Base-by-base conservation (phyloP, 2,797 vertebrate species). In the Decapterus maruadsi region DNA sequence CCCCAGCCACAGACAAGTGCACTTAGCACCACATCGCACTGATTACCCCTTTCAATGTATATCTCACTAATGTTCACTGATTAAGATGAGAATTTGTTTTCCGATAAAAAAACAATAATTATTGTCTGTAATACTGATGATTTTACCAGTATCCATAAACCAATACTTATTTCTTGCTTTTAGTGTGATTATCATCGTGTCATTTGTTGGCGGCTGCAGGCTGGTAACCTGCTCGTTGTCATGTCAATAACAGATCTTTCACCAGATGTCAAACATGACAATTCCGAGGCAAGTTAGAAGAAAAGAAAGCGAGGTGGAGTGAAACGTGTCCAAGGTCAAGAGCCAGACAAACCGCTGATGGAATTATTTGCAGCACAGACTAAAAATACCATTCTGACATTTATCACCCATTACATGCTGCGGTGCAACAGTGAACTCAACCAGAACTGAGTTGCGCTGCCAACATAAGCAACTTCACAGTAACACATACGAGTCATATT, bases 291-390 rank as follows among this genome's bases (percentile, higher is more conserved):
- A 59, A 51, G 13, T 51, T 19, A 66, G 66, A 77, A 55, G 36
- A 71, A 50, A 38, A 50, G 7, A n/a, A 29, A 50, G 3, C 19
- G 42, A n/a, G 20, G 19, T 42, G 40, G 11, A 73, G 31, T 65
- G 60, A 82, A 77, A 46, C n/a, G 59, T 68, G 19, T 50, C 57
- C 60, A 69, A 46, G 56, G 57, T 54, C 22, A 82, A 46, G 40
- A 38, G 46, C 57, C 68, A 64, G 79, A 74, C 55, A 56, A 51
- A 56, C n/a, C 17, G 34, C 51, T 75, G 60, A 20, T 42, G n/a
- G 42, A 65, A 64, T 58, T 75, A 5, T 69, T 77, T 72, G 68
- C 13, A 69, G 29, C 31, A 7, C 34, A 57, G 58, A 74, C 58
- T 56, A 45, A 69, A 62, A 34, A 60, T 63, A 60, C 19, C 31